phyloP scores from a whole-genome alignment of 53 echinoderm and acorn worm genomes.

The Arbacia lixula region DNA sequence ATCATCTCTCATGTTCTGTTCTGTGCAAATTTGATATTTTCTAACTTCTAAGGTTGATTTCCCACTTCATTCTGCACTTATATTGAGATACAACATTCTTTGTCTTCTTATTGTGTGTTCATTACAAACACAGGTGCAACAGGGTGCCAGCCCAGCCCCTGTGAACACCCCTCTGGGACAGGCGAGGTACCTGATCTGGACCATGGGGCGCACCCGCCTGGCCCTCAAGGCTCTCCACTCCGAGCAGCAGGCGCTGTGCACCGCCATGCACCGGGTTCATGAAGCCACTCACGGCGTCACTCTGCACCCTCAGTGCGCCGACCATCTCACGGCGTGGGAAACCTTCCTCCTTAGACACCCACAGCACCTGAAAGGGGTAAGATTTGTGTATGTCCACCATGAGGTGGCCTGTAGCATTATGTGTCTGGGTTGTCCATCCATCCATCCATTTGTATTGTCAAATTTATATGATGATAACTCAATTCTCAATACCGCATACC shows the following conservation, averaged over 20 bases:
- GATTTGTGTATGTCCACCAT: too few relatives aligned
- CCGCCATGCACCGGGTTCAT: constrained; percentile 65
- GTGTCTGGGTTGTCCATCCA: too few relatives aligned
- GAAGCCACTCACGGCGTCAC: constrained; percentile 68
- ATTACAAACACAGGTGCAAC: constrained; percentile 6
- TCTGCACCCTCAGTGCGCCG: constrained; percentile 45
- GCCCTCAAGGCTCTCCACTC: constrained; percentile 54
- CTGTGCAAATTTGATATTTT: too few relatives aligned
- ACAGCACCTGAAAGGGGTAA: constrained; percentile 61
- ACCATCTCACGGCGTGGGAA: constrained; percentile 50
- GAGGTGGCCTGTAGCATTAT: too few relatives aligned
- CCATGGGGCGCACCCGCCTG: constrained; percentile 61
- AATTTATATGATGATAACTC: too few relatives aligned
- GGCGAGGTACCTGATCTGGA: constrained; percentile 64
- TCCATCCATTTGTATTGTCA: too few relatives aligned
- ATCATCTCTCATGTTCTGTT: too few relatives aligned
- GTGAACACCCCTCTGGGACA: not conserved
- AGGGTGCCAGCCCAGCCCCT: not conserved
- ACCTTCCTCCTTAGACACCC: constrained; percentile 74
- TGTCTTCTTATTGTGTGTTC: too few relatives aligned
- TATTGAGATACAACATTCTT: too few relatives aligned
- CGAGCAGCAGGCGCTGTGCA: constrained; percentile 66
- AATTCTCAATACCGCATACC: too few relatives aligned
- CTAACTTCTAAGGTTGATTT: too few relatives aligned
- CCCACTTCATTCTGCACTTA: too few relatives aligned